Base-by-base conservation (phyloP, 2,888 invertebrate species). In the Leucozona laternaria region DNA sequence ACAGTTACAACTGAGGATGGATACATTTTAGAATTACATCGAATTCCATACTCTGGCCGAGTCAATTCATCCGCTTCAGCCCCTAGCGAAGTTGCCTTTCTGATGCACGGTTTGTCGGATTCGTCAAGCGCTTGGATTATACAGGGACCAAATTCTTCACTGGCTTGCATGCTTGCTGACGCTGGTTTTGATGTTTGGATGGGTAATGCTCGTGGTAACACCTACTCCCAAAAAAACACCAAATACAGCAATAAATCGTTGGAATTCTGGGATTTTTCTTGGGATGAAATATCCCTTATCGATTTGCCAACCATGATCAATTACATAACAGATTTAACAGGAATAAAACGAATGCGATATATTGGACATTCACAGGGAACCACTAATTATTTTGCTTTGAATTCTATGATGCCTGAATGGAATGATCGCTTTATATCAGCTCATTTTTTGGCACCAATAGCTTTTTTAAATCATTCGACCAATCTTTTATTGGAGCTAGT, bases 261-360 rank as follows among this genome's bases (percentile, higher is more conserved):
- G 0, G 8, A 28, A 6, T 83, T 73, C 40, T 83, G 83, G 83
- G 43, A 83, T 13, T 83, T 83, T 37, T 97, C 97, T 89, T 98
- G 96, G 94, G 96, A 98, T 90, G 97, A 98, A 92, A 96, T 97
- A 93, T 97, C 96, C 0, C 91, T 95, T 62, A 94, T 96, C 90
- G 98, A 98, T 92, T 90, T 98, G 78, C 97, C 98, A 11, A 96
- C 97, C 0, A 95, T 94, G 82, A 94, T 98, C 70, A 95, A 97
- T 91, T 95, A 96, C 89, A 93, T 95, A 7, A 3, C 4, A 13
- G 10, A 34, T 2, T 0, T 58, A 2, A 58, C 57, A 11, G 57
- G 57, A 11, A 17, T 17, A 5, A 0, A 34, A 11, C 4, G 34
- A 58, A 2, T 58, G 7, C 31, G 34, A 13, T 58, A 58, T 20